These are phyloP conservation scores for Ophion obscuratus DNA, from an alignment of 2,888 invertebrate species.

Conservation along the genomic window DNA sequence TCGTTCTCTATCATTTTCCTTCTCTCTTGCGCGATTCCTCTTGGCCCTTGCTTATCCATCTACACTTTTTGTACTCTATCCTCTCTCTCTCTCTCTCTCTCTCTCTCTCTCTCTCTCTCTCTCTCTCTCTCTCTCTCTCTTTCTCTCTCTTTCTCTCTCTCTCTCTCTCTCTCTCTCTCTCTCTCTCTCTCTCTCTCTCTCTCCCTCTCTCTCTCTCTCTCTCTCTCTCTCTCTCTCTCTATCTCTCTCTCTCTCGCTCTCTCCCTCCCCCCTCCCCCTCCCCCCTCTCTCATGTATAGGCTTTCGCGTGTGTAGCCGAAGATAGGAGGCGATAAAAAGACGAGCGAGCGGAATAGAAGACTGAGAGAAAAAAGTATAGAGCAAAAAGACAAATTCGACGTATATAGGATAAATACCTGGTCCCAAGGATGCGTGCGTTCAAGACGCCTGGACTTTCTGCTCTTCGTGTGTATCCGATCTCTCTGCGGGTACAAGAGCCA, in stretches of 20 bases:
- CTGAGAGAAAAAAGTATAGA: conserved; percentile 81
- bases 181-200: conserved; percentile 39
- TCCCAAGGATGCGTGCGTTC: conserved; percentile 36
- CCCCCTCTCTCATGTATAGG: conserved; percentile 50
- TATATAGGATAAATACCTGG: conserved; percentile 43
- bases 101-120: conserved; percentile 41
- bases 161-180: conserved; percentile 39
- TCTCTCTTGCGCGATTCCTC: conserved; percentile 67
- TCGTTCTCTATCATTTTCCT: conserved; percentile 53
- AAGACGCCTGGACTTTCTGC: conserved; percentile 33
- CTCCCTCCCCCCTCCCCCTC: conserved; percentile 39
- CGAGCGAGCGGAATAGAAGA: conserved; percentile 68
- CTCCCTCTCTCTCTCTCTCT: conserved; percentile 49
- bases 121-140: conserved; percentile 39
- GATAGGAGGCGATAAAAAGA: conserved; percentile 70
- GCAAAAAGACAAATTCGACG: conserved; percentile 44
- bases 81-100: conserved; percentile 50
- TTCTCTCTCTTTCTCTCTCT: conserved; percentile 53
- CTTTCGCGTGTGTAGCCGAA: conserved; percentile 70
- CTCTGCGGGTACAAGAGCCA: conserved; percentile 19
- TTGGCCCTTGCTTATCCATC: conserved; percentile 61
- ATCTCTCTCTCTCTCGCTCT: no score
- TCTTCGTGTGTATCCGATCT: conserved; percentile 34
- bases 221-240: no score
- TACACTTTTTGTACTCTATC: conserved; percentile 54